Conservation (phyloP, 2,113 vertebrate species). For the Lepisosteus oculatus region DNA sequence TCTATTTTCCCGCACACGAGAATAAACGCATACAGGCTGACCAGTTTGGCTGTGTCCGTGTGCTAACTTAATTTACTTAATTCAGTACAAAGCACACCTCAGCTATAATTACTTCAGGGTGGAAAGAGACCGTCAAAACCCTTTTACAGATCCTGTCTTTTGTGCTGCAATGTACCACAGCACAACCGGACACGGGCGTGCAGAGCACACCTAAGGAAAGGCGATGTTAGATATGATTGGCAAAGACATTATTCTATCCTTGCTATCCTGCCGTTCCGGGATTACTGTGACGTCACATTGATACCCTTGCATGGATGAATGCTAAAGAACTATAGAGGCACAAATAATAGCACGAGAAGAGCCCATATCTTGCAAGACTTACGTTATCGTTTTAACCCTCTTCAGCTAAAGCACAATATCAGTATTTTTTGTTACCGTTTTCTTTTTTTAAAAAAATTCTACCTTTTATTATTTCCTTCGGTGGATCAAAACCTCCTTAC, state of each 20-base stretch:
- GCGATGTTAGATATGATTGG: slow-evolving; percentile 75
- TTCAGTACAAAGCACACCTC: no score
- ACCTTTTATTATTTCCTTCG: slow-evolving; percentile 66
- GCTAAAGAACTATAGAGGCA: slow-evolving; percentile 86
- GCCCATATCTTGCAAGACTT: slow-evolving; percentile 80
- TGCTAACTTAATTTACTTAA: no score
- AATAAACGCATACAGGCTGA: no score
- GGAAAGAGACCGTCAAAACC: no score
- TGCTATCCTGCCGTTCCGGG: slow-evolving; percentile 75
- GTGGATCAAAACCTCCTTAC: slow-evolving; percentile 76
- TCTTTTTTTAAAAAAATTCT: slow-evolving; percentile 62
- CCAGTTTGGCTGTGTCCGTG: no score
- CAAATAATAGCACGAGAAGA: slow-evolving; percentile 88
- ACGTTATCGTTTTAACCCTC: slow-evolving; percentile 81
- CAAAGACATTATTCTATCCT: slow-evolving; percentile 76
- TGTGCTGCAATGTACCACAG: slow-evolving; percentile 33
- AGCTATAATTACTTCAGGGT: no score
- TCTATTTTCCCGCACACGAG: no score
- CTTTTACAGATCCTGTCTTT: slow-evolving; percentile 33
- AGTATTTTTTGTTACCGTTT: slow-evolving; percentile 61
- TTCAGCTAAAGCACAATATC: slow-evolving; percentile 70
- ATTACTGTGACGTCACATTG: slow-evolving; percentile 94
- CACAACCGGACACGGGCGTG: slow-evolving; percentile 43
- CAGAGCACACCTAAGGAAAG: slow-evolving; percentile 69
- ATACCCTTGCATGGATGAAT: slow-evolving; percentile 84